These are phyloP conservation scores for Indicator maculatus DNA, from an alignment of 2,113 vertebrate species.

Conservation along the genomic window DNA sequence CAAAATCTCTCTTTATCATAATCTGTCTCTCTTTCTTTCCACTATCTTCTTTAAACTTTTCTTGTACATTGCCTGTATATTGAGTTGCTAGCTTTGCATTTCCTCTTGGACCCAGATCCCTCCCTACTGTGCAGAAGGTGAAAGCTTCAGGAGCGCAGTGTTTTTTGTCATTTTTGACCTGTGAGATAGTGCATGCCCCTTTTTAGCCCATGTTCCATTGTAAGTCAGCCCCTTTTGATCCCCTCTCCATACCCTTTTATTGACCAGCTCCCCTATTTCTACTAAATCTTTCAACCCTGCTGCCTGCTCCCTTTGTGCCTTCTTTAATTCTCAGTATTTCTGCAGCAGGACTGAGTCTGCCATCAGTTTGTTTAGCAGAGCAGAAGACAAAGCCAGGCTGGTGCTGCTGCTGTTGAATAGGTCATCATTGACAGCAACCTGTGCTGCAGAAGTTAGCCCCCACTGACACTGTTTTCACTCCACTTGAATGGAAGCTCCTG, in stretches of 20 bases:
- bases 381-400: constrained; percentile 66
- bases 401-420: constrained; percentile 59
- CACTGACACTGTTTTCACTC: constrained; percentile 61
- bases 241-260: constrained; percentile 46
- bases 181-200: constrained; percentile 7
- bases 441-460: constrained; percentile 53
- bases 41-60: neutral
- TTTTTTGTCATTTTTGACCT: constrained; percentile 63
- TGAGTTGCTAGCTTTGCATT: neutral
- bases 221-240: constrained; percentile 56
- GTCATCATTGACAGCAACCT: constrained; percentile 56
- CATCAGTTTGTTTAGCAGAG: constrained; percentile 40
- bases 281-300: constrained; percentile 38
- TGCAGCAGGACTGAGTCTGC: constrained; percentile 20
- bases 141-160: neutral
- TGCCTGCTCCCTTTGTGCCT: constrained; percentile 56
- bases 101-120: neutral
- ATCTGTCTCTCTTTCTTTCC: neutral
- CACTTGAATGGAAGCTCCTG: constrained; percentile 57
- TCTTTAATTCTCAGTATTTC: constrained; percentile 54
- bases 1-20: neutral
- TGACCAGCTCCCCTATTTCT: constrained; percentile 57
- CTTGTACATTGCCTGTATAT: neutral
- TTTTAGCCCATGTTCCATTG: constrained; percentile 44
- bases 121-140: constrained; percentile 40